Conservation (phyloP, 2,888 invertebrate species). For the Hofmannophila pseudospretella region DNA sequence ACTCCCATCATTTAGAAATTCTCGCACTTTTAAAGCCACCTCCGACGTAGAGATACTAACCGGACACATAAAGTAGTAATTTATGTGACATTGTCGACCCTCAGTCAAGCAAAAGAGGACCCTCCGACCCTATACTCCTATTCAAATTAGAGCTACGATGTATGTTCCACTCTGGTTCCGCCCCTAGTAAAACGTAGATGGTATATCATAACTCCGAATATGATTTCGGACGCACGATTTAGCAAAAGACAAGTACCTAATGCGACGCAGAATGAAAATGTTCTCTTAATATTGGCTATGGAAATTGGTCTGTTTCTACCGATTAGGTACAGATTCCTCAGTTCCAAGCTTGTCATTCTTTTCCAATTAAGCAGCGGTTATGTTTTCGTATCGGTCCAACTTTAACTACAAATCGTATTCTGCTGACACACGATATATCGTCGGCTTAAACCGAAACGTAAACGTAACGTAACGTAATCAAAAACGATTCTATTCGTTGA, state of each 20-base stretch:
- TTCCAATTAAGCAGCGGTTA: too few species aligned
- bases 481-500: too few species aligned
- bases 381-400: too few species aligned
- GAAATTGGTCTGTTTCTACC: too few species aligned
- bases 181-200: conserved; percentile 11
- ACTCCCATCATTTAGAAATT: conserved; percentile 20
- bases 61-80: conserved; percentile 50
- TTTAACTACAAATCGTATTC: too few species aligned
- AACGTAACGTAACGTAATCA: too few species aligned
- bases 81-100: conserved; percentile 53
- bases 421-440: too few species aligned
- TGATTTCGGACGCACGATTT: conserved; percentile 47
- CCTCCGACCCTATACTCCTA: conserved; percentile 39
- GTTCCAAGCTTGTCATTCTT: too few species aligned
- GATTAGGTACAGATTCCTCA: too few species aligned
- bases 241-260: conserved; percentile 25
- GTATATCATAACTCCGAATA: conserved; percentile 40
- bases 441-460: too few species aligned
- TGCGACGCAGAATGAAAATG: too few species aligned
- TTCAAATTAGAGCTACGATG: conserved; percentile 52
- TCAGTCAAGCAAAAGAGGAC: conserved; percentile 37
- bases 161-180: conserved; percentile 24
- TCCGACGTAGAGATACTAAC: conserved; percentile 28
- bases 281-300: too few species aligned
- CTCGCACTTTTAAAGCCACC: conserved; percentile 23